Conservation (phyloP, 2,888 invertebrate genomes). For the Phengaris arion region DNA sequence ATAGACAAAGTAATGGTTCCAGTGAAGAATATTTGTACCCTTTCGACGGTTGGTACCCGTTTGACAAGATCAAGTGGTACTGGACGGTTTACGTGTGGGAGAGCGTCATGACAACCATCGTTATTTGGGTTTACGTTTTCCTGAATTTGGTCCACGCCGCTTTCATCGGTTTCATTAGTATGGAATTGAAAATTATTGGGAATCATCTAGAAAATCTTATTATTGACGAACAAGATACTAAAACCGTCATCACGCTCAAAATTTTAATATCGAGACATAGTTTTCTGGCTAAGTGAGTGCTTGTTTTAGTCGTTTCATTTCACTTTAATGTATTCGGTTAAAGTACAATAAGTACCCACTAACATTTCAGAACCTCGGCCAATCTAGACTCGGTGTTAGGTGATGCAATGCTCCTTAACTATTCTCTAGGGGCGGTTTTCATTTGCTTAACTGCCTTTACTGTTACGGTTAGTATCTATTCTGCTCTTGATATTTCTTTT, state of each 20-base stretch:
- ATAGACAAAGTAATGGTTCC: slow-evolving; percentile 45
- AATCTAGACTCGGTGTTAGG: slow-evolving; percentile 57
- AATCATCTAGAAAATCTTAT: slow-evolving; percentile 51
- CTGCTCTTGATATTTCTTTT: not conserved
- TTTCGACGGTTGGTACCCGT: slow-evolving; percentile 69
- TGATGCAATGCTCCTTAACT: slow-evolving; percentile 59
- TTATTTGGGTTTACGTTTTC: slow-evolving; percentile 54
- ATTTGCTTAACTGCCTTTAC: slow-evolving; percentile 68
- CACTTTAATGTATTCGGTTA: slow-evolving; percentile 21
- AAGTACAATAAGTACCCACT: slow-evolving; percentile 32
- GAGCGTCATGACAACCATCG: slow-evolving; percentile 56
- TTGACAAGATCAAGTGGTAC: slow-evolving; percentile 63
- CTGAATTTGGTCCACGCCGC: slow-evolving; percentile 56
- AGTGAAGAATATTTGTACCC: slow-evolving; percentile 55
- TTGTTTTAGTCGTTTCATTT: slow-evolving; percentile 25
- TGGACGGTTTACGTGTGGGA: slow-evolving; percentile 62
- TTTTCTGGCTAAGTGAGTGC: slow-evolving; percentile 52
- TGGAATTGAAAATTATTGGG: slow-evolving; percentile 62
- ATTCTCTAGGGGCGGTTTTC: slow-evolving; percentile 61
- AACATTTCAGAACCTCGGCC: slow-evolving; percentile 50
- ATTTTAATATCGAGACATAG: slow-evolving; percentile 54
- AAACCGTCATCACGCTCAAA: slow-evolving; percentile 51
- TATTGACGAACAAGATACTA: slow-evolving; percentile 47
- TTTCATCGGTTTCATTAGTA: slow-evolving; percentile 56
- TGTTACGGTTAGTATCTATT: slow-evolving; percentile 50